Evolutionary conservation across 2,888 invertebrate species (phyloP), one percentile per base, ranked within the genome.

Genomic region (Leucophenga maculata): DNA sequence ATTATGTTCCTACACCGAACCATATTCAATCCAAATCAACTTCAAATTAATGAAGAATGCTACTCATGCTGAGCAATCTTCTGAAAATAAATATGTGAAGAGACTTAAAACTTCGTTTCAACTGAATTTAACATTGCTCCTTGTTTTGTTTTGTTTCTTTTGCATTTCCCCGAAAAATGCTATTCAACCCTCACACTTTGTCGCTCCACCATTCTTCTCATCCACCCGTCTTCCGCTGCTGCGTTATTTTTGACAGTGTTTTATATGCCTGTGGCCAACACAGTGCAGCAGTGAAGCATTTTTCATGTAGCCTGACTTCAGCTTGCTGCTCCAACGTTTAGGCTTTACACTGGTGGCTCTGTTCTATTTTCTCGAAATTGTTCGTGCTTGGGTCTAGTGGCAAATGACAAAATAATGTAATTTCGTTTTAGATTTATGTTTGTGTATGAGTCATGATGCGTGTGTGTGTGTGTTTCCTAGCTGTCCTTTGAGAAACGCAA

Each of bases 361-460:
- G 46, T 44, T 32, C 46, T 60, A 1, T 50, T 60, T 60, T 68
- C 13, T 44, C 20, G n/a, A 4, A 59, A 48, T 9, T 66, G 54
- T 59, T 26, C 31, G 14, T 54, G 26, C 32, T 52, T 16, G 9
- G 3, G n/a, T 26, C 11, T 62, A 22, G 46, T 60, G 48, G 46
- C 59, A 81, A 81, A 81, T 81, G 82, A 82, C 81, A 81, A 81
- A 81, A 81, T 81, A 81, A 81, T 81, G 79, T 79, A 79, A 78
- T 82, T 83, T 80, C 77, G 74, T 73, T 75, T 76, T 80, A 78
- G 79, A 79, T 80, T 79, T 77, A 78, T 78, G 77, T 78, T 74
- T 78, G 79, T 32, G 46, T 55, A 78, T 80, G 82, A 79, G 80
- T 78, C 80, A 55, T n/a, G 32, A 22, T 76, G 67, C 75, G 71